Evolutionary conservation across 2,888 invertebrate genomes (phyloP), one percentile per base, ranked within the genome.

Genomic region (Lagria hirta): DNA sequence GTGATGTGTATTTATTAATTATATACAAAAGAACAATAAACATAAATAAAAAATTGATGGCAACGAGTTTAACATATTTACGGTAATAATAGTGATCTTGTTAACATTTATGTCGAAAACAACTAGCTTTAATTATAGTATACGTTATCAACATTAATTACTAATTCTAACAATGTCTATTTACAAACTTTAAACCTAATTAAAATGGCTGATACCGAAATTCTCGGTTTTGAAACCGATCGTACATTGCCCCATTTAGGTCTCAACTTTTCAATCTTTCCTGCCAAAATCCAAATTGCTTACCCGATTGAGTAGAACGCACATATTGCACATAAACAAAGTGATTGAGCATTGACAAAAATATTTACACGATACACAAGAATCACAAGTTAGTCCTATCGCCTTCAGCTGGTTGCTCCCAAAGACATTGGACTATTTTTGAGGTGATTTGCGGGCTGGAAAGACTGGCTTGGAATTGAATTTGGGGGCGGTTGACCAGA

Each of bases 361-460:
- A 28, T 22, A 45, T 48, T 16, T 46, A 46, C 46, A 43, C 37
- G 28, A 29, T 23, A 27, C 33, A 34, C 35, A 30, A 28, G 15
- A 41, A 43, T 43, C 37, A 43, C 47, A 45, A 40, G 11, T 48
- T 43, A 75, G 72, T 54, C 66, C 21, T 17, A 47, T 17, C 27
- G 42, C 28, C 79, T 80, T 81, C 81, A 81, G 80, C 81, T 81
- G 65, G 80, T 75, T 65, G 81, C 79, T 0, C 80, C 80, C 24
- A 81, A 73, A 37, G 80, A 78, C 43, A 81, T 75, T 43, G 68
- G 62, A 15, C 62, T 68, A 48, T 62, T 66, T 55, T 73, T 73
- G 29, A 72, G 54, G 56, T 71, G 70, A 16, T 67, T 65, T 3
- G 79, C 75, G n/a, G 61, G 54, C 62, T 77, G 75, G 70, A 78